These are phyloP conservation scores for Tetragonula carbonaria DNA, from an alignment of 2,888 invertebrate genomes.

Conservation along the genomic window DNA sequence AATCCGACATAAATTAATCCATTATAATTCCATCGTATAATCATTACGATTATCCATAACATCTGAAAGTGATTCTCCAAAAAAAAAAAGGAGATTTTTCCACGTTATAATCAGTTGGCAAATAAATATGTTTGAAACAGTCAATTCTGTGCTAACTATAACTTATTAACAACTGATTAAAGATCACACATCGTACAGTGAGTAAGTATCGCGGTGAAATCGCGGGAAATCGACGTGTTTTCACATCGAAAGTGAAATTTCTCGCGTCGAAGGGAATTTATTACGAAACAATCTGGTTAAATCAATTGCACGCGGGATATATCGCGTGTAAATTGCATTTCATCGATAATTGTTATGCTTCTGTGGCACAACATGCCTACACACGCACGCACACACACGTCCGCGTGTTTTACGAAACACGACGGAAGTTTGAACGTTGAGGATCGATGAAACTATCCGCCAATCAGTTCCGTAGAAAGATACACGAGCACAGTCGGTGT, in stretches of 20 bases:
- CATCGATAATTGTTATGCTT: background rate
- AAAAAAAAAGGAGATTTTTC: no score
- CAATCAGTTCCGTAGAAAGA: constrained; percentile 40
- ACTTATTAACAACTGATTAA: background rate
- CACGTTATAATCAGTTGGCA: background rate
- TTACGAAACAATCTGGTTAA: no score
- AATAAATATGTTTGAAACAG: background rate
- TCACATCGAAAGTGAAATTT: background rate
- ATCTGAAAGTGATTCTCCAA: no score
- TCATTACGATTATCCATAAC: no score
- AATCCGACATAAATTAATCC: no score
- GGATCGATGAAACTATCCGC: background rate
- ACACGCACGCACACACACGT: no score
- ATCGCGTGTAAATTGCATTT: background rate
- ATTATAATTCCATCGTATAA: no score
- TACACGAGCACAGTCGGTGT: constrained; percentile 49
- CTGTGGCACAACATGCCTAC: no score
- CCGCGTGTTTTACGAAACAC: background rate
- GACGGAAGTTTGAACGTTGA: no score
- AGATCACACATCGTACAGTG: background rate
- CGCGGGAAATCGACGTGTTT: background rate
- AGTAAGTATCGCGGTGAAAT: background rate
- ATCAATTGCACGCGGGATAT: background rate
- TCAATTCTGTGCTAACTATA: background rate
- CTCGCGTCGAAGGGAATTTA: background rate